Base-by-base conservation (phyloP, 2,113 vertebrate species). In the Sardina pilchardus region DNA sequence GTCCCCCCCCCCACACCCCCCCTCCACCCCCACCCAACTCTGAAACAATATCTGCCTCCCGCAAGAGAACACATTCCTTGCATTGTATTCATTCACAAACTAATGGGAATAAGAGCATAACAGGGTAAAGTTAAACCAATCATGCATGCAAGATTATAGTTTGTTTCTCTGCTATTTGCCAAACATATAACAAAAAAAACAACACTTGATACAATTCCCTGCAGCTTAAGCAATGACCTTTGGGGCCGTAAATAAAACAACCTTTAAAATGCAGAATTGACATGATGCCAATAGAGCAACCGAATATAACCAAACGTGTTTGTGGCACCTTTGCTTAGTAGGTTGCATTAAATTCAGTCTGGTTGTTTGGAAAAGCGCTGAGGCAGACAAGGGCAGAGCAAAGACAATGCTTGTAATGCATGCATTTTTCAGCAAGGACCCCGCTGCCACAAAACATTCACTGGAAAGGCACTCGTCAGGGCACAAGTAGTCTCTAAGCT, bases 51-150 rank as follows among this genome's bases (percentile, higher is more conserved):
- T 9, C 24, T 71, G 36, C 45, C 34, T 80, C 53, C 30, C 4
- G 6, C 47, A 24, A 84, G 21, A 87, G 84, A 83, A 17, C 81
- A 84, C 50, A 84, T 84, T 87, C 83, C 43, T 81, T 82, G 82
- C 75, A 71, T 84, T 48, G 34, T 84, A 53, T 78, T 84, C 34
- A 85, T 78, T 86, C 48, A 43, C 12, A 17, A 9, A 17, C 59
- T 67, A 83, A 81, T 82, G 47, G 53, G 39, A 88, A 86, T 84
- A 43, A 24, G 43, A 83, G 43, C 81, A 84, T 26, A 86, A 81
- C 21, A 39, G 48, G 39, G 30, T n/a, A 59, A n/a, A 56, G 56
- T 45, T 43, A 71, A 81, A 34, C 0, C 81, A 43, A 44, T 81
- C 80, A 85, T 75, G 53, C 67, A 87, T 36, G 36, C 21, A 59